Conservation (phyloP, 2,888 invertebrate species). For the Tetropium fuscum region DNA sequence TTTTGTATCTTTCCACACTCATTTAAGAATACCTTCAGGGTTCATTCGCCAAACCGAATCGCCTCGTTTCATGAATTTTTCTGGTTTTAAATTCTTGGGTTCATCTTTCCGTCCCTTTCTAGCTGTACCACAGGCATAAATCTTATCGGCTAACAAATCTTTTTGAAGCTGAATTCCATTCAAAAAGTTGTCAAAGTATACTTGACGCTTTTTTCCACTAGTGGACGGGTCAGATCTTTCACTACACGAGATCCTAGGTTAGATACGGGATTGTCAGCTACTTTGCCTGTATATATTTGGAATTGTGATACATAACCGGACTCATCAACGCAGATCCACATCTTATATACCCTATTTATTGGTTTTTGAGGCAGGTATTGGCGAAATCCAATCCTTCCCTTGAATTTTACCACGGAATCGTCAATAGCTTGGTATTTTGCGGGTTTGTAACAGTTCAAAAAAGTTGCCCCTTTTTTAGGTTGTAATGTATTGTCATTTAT, state of each 20-base stretch:
- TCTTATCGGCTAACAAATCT: conserved; percentile 9
- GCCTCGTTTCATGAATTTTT: too few species aligned
- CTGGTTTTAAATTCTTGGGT: conserved; percentile 14
- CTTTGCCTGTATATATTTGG: conserved; percentile 16
- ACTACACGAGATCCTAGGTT: conserved; percentile 1
- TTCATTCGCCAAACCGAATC: too few species aligned
- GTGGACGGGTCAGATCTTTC: conserved; percentile 14
- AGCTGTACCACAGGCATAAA: conserved; percentile 14
- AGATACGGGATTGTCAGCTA: not conserved
- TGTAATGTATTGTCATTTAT: conserved; percentile 17
- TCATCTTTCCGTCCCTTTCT: conserved; percentile 13
- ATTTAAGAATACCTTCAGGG: too few species aligned
- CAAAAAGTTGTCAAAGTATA: conserved; percentile 17
- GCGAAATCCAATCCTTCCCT: conserved; percentile 4
- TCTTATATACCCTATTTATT: conserved; percentile 17
- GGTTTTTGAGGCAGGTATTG: conserved; percentile 12
- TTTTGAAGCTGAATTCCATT: not conserved
- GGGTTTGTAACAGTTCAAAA: conserved; percentile 15
- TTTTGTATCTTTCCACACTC: too few species aligned
- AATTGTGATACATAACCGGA: conserved; percentile 18
- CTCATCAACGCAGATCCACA: conserved; percentile 15
- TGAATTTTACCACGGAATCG: conserved; percentile 10
- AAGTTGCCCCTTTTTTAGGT: conserved; percentile 6
- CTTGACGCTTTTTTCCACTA: conserved; percentile 6
- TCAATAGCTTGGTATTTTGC: conserved; percentile 11